Evolutionary conservation across 2,113 vertebrate genomes (phyloP).

Genomic region (Cyanistes caeruleus): DNA sequence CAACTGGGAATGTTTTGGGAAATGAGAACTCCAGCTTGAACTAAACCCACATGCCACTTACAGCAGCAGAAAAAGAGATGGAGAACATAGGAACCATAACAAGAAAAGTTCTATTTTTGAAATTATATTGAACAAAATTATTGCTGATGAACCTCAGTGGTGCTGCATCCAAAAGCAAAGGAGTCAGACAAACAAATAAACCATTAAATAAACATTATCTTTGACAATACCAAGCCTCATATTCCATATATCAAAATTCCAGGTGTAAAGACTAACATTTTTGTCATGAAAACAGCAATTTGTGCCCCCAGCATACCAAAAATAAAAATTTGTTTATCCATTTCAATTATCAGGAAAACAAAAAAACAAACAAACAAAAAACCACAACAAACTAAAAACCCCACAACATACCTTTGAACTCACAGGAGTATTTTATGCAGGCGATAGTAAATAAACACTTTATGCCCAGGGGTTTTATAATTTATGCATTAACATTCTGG

Average conservation of each 20-base stretch:
- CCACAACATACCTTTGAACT: background rate
- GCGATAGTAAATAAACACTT: background rate
- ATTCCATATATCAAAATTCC: background rate
- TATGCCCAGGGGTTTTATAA: background rate
- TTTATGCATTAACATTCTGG: background rate
- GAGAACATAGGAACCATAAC: background rate
- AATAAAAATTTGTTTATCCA: background rate
- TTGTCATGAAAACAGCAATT: background rate
- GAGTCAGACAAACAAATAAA: background rate
- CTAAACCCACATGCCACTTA: background rate
- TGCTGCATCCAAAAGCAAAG: background rate
- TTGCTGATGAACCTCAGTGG: background rate
- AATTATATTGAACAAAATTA: background rate
- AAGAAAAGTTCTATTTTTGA: background rate
- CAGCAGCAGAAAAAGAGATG: background rate
- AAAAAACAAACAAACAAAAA: background rate
- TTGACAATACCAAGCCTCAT: accelerated
- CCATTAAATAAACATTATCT: background rate
- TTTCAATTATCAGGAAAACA: background rate
- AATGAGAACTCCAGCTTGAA: background rate
- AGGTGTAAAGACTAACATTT: background rate
- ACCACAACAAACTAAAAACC: background rate
- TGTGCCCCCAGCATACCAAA: background rate
- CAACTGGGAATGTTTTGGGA: background rate
- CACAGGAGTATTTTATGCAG: background rate